A percentile compares a stretch with the other conserved stretches of the same genome.
Evolutionary conservation across 2,113 vertebrate species (phyloP).

Genomic region (Thunnus thynnus): DNA sequence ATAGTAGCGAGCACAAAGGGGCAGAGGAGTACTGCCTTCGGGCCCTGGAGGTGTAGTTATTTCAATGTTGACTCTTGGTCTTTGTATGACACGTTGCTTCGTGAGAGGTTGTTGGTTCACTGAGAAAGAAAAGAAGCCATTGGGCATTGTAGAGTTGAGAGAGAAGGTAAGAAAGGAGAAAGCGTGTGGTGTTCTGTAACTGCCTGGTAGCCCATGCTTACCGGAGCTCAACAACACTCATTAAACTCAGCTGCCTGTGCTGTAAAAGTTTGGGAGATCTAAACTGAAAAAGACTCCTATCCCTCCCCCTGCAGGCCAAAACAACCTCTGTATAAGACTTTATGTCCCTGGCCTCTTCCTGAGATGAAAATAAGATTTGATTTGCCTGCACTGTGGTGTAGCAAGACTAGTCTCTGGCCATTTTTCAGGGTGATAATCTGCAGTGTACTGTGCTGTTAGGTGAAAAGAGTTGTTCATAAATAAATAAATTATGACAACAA

Average conservation of each 20-base stretch:
- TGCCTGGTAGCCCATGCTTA: slow-evolving; percentile 64
- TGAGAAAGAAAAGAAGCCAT: slow-evolving; percentile 45
- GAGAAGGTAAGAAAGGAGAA: slow-evolving; percentile 36
- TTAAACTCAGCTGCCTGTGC: slow-evolving; percentile 61
- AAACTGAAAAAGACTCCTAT: slow-evolving; percentile 62
- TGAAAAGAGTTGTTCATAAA: neutral
- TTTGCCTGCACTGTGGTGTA: slow-evolving; percentile 22
- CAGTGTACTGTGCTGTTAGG: neutral
- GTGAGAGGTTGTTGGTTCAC: slow-evolving; percentile 55
- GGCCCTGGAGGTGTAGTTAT: slow-evolving; percentile 58
- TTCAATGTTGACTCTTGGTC: slow-evolving; percentile 55
- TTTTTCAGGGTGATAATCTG: slow-evolving; percentile 17
- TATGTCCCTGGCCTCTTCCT: slow-evolving; percentile 25
- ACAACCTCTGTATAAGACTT: slow-evolving; percentile 46
- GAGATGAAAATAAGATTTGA: slow-evolving; percentile 66
- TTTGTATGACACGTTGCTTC: slow-evolving; percentile 49
- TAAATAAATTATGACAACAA: too few relatives aligned
- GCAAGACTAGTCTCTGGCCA: slow-evolving; percentile 10
- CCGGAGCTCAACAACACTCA: slow-evolving; percentile 56
- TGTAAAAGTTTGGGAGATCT: slow-evolving; percentile 64
- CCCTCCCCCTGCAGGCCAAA: slow-evolving; percentile 62
- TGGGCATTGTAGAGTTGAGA: slow-evolving; percentile 47
- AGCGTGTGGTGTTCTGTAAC: slow-evolving; percentile 36
- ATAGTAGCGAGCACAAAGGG: slow-evolving; percentile 39
- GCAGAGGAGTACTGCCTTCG: slow-evolving; percentile 35